phyloP scores from a whole-genome alignment of 2,113 vertebrate genomes.

The Mesoclemmys tuberculata region DNA sequence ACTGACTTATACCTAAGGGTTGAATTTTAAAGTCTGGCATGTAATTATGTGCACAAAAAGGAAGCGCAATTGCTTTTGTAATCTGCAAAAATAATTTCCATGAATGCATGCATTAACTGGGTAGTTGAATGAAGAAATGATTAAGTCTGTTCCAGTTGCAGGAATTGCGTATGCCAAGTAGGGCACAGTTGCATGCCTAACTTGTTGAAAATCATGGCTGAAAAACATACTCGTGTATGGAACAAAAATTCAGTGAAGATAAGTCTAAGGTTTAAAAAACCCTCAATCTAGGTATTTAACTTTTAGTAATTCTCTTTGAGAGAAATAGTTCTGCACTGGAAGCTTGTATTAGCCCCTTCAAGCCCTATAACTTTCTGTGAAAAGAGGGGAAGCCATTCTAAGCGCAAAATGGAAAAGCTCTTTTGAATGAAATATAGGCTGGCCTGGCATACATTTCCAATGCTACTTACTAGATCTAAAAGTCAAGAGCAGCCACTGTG shows the following conservation, averaged over 20 bases:
- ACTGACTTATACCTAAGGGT: not conserved
- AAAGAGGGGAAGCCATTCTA: not conserved
- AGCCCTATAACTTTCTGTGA: not conserved
- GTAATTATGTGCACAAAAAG: not conserved
- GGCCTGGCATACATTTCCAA: not conserved
- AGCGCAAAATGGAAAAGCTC: not conserved
- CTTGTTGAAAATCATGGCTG: not conserved
- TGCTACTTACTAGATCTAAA: not conserved
- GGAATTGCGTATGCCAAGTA: not conserved
- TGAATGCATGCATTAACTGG: not conserved
- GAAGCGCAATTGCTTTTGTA: not conserved
- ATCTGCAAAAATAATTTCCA: not conserved
- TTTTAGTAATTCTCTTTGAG: not conserved
- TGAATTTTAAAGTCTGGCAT: not conserved
- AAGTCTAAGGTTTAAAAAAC: not conserved
- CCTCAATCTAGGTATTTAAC: not conserved
- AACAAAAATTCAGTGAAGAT: not conserved
- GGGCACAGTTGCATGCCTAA: fast-evolving
- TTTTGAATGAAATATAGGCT: not conserved
- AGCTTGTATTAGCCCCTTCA: not conserved
- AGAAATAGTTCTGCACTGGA: not conserved
- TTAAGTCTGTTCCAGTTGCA: not conserved
- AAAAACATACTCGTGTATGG: not conserved
- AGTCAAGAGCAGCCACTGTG: fast-evolving
- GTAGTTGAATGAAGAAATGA: not conserved